These are phyloP conservation scores for Misgurnus anguillicaudatus DNA, from an alignment of 2,113 vertebrate genomes.

Conservation along the genomic window DNA sequence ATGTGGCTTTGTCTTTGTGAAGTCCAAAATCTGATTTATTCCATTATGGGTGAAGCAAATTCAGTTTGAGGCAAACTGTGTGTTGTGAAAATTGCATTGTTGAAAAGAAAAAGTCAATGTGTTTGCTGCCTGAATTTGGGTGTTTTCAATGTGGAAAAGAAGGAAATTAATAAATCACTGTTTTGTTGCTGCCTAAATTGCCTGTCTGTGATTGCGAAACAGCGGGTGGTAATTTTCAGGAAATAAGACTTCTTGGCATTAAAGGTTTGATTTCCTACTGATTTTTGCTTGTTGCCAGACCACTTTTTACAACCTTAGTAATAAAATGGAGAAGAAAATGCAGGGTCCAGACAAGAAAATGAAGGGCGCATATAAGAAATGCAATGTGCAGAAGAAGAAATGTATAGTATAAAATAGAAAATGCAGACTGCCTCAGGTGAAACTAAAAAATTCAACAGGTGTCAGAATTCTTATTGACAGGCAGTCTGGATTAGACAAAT, in stretches of 20 bases:
- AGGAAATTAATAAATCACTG: constrained; percentile 39
- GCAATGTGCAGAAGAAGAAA: background rate
- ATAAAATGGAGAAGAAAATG: constrained; percentile 7
- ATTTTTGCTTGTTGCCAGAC: constrained; percentile 19
- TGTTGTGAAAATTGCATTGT: constrained; percentile 20
- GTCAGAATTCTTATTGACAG: background rate
- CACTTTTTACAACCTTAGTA: constrained; percentile 17
- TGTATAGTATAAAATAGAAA: constrained; percentile 6
- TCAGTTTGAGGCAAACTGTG: constrained; percentile 16
- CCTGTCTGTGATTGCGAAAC: constrained; percentile 35
- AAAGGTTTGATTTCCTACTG: background rate
- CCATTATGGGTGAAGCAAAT: background rate
- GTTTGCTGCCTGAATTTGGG: background rate
- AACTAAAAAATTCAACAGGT: background rate
- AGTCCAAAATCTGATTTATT: constrained; percentile 27
- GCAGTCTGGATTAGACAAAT: background rate
- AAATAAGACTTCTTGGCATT: constrained; percentile 23
- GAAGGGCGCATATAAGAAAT: no score
- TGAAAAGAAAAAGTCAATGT: constrained; percentile 1
- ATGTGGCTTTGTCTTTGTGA: background rate
- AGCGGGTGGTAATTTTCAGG: constrained; percentile 20
- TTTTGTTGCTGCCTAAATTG: constrained; percentile 37
- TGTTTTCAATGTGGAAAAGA: constrained; percentile 10
- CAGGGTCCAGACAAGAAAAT: background rate
- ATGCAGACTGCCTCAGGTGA: constrained; percentile 4